Base-by-base conservation (phyloP, 2,113 vertebrate species). In the Boleophthalmus pectinirostris region DNA sequence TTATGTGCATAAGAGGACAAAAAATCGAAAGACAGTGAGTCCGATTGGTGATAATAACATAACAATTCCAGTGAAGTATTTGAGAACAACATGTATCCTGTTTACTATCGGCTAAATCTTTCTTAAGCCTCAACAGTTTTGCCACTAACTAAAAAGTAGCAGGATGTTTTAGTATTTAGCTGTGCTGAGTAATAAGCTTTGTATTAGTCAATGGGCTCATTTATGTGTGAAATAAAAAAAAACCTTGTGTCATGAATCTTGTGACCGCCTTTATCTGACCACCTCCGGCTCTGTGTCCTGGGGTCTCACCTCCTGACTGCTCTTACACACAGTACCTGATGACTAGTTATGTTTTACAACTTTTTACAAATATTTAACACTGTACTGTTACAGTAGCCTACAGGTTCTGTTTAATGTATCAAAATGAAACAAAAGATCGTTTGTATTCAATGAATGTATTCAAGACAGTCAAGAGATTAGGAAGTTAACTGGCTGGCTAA, bases 171-270 rank as follows among this genome's bases (percentile, higher is more conserved):
- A 70, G 20, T 66, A 9, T 82, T 43, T 69, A 63, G 43, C 13
- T 20, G 54, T 23, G n/a, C 78, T 79, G 67, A 78, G 66, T 66
- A 75, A 73, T 68, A 24, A 21, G 71, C 56, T 35, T n/a, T 25
- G 66, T 68, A 74, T 77, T 57, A 43, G 61, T 88, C 78, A 90
- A 87, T 77, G 70, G 84, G 61, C 47, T 79, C 81, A 80, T 91
- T 89, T 85, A 81, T 91, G 64, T 63, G 70, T 9, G 67, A 70
- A 80, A 84, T 79, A 90, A 85, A 84, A 85, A 84, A 81, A 77
- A 82, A 86, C 80, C 75, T 80, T 87, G 63, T 85, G 72, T 83
- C 70, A 74, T 60, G 38, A 80, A 75, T 79, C 90, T 87, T 90
- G 81, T 91, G 91, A 92, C 68, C 16, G 15, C 63, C 65, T 88